phyloP scores from a whole-genome alignment of 2,888 invertebrate genomes.

The Acheta domesticus region DNA sequence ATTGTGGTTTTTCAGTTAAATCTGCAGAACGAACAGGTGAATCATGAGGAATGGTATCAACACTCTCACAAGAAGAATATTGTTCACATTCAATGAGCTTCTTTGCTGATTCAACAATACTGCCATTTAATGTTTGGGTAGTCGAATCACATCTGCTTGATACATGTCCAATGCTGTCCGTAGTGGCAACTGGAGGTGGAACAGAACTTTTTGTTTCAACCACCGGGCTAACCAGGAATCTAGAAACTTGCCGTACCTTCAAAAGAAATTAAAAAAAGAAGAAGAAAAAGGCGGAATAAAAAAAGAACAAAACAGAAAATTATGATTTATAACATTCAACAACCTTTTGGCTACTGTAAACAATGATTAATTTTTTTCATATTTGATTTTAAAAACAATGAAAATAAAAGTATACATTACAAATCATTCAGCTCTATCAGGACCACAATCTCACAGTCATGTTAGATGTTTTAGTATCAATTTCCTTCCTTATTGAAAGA shows the following conservation, averaged over 20 bases:
- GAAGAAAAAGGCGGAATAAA: slow-evolving; percentile 22
- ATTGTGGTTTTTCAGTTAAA: too few species aligned
- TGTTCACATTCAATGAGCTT: not conserved
- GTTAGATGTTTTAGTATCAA: too few species aligned
- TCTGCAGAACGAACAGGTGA: not conserved
- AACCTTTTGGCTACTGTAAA: too few species aligned
- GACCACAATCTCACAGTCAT: too few species aligned
- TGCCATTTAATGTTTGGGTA: not conserved
- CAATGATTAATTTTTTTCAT: too few species aligned
- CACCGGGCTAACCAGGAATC: slow-evolving; percentile 79
- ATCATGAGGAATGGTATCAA: slow-evolving; percentile 2
- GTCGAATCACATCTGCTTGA: not conserved
- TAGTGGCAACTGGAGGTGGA: not conserved
- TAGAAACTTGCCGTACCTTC: slow-evolving; percentile 66
- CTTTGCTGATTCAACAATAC: not conserved
- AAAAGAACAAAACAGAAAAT: slow-evolving; percentile 21
- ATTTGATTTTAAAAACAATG: too few species aligned
- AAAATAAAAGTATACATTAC: too few species aligned
- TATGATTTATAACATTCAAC: too few species aligned
- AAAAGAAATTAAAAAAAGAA: slow-evolving; percentile 28
- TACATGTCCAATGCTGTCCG: not conserved
- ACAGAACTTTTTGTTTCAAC: slow-evolving; percentile 38
- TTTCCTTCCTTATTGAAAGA: too few species aligned
- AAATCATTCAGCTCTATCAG: too few species aligned
- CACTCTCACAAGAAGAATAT: not conserved